A percentile compares a stretch with the other conserved stretches of the same genome.
These are phyloP conservation scores for Bubo bubo DNA, from an alignment of 2,113 vertebrate species.

Conservation along the genomic window DNA sequence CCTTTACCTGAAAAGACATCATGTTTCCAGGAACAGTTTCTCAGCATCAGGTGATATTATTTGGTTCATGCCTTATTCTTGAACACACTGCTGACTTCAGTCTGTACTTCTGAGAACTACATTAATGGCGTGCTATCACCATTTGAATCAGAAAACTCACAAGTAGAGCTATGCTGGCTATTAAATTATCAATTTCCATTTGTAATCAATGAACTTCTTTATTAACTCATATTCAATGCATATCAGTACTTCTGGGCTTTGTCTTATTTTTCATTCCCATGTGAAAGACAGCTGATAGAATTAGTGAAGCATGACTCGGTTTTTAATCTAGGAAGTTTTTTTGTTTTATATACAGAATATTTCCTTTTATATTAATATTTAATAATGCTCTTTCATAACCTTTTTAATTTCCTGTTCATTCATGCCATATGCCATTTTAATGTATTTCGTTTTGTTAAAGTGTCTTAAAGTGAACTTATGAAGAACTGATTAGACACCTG, in stretches of 20 bases:
- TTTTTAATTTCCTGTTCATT: conserved; percentile 8
- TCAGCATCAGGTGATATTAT: background rate
- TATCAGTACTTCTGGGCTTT: background rate
- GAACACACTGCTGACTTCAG: background rate
- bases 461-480: background rate
- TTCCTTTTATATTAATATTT: background rate
- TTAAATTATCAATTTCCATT: background rate
- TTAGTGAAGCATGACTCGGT: background rate
- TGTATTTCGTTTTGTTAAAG: background rate
- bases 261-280: background rate
- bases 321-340: background rate
- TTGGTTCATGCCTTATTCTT: background rate
- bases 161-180: background rate
- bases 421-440: background rate
- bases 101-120: background rate
- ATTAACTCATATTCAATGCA: background rate
- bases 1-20: background rate
- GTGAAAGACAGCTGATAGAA: background rate
- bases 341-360: background rate
- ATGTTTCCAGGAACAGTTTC: background rate
- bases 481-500: background rate
- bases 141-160: background rate
- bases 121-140: background rate
- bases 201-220: background rate
- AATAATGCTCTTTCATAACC: background rate